Base-by-base conservation (phyloP, 1,140 invertebrate species). In the Drosophila orena region DNA sequence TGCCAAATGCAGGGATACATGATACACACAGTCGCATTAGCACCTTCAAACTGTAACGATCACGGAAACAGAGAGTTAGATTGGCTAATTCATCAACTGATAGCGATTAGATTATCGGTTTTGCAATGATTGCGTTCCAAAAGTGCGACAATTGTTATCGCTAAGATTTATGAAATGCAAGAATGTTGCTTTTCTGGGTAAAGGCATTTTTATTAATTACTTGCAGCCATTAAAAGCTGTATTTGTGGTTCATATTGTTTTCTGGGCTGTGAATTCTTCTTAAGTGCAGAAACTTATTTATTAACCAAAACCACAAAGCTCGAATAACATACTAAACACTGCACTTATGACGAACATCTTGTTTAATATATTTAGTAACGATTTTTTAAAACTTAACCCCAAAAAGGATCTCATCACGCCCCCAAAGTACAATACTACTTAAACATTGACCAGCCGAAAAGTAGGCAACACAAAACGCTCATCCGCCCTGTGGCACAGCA, bases 1-100 rank as follows among this genome's bases (percentile, higher is more conserved):
- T 76, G 72, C 54, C 54, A 52, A 80, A 69, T 86, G 83, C 78
- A 81, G 12, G 60, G 20, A 20, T n/a, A n/a, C 44, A 61, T 54
- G 14, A 43, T 38, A 34, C 20, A 57, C 35, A 34, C 20, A 57
- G 58, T 34, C 46, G 46, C 43, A 60, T 40, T 81, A 70, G 62
- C 77, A 52, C 60, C 47, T 52, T 14, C 1, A 12, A 50, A 38
- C 40, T 49, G 27, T 30, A 30, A 24, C 40, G 38, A 38, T 38
- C 49, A 42, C 35, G 40, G 53, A 50, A 40, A 35, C 34, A 27
- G 27, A 24, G 0, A 34, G n/a, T n/a, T 50, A 52, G 20, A 72
- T 75, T 65, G 47, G 47, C 55, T 60, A 38, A 72, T 42, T 47
- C 22, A 24, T 6, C 24, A 27, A 62, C 17, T 54, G 59, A 43